Base-by-base conservation (phyloP, 1,140 invertebrate species). In the Zophobas atratus region DNA sequence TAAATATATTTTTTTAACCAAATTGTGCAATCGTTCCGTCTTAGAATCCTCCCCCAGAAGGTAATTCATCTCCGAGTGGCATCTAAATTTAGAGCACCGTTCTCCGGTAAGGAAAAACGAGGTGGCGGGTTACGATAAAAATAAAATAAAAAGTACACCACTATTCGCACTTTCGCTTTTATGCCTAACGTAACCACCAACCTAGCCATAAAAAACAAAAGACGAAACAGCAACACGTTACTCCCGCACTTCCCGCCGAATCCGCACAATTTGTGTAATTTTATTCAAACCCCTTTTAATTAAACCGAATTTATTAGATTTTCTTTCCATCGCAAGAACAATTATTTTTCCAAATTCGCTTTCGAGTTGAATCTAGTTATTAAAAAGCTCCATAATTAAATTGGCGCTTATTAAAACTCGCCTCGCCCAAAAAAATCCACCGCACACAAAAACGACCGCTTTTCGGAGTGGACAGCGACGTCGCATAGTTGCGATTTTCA, bases 121-220 rank as follows among this genome's bases (percentile, higher is more conserved):
- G 6, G 3, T 46, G 3, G 3, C 3, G 6, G 6, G 43, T 3
- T 4, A 46, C 43, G 3, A 46, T 8, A 46, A 1, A 38, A 38
- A 8, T 36, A 6, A 4, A 43, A 67, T 67, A 67, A 67, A 67
- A 67, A 67, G n/a, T 57, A 67, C 39, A 67, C 41, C 38, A 43
- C 39, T 33, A 43, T 67, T 67, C 33, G 39, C 60, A 67, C 36
- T 67, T 55, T 67, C n/a, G 38, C 43, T 41, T 67, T 67, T 63
- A 63, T 38, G 57, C 43, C 36, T n/a, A 63, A 38, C 33, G 39
- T 67, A 67, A 41, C 60, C 38, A 60, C 38, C 60, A 33, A 46
- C 39, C 39, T 43, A 67, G 38, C 39, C 60, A 67, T 32, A 38
- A 67, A 67, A 67, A 67, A 67, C 60, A 67, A 41, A 43, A 8